Evolutionary conservation across 2,113 vertebrate species (phyloP).

Genomic region (Empidonax traillii): DNA sequence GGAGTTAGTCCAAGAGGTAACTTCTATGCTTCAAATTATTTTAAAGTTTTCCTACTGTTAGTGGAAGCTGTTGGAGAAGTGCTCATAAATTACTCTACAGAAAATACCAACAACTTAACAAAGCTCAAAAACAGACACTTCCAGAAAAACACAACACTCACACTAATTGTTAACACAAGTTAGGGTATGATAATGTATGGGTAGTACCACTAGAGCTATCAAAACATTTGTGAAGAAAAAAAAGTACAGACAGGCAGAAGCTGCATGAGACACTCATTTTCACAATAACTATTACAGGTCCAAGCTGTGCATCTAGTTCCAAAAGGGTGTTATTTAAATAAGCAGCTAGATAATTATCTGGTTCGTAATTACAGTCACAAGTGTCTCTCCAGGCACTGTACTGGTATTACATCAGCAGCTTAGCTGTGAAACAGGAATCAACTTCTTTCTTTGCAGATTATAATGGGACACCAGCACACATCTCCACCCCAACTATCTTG

Average conservation of each 20-base stretch:
- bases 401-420: background rate
- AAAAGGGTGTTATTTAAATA: constrained; percentile 57
- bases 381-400: constrained; percentile 17
- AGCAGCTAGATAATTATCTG: constrained; percentile 51
- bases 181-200: background rate
- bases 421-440: background rate
- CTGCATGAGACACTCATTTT: background rate
- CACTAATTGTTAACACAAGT: background rate
- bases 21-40: background rate
- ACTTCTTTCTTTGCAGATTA: background rate
- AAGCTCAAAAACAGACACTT: background rate
- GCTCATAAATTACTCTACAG: accelerated
- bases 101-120: background rate
- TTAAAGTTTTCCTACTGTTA: background rate
- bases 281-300: constrained; percentile 40
- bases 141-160: background rate
- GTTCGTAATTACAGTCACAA: constrained; percentile 38
- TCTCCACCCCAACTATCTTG: background rate
- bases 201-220: background rate
- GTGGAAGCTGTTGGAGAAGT: background rate
- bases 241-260: background rate
- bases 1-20: background rate
- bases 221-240: constrained; percentile 43
- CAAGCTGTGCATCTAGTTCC: background rate
- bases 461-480: background rate